Conservation (phyloP, 2,797 vertebrate species). For the Dicrostonyx torquatus region DNA sequence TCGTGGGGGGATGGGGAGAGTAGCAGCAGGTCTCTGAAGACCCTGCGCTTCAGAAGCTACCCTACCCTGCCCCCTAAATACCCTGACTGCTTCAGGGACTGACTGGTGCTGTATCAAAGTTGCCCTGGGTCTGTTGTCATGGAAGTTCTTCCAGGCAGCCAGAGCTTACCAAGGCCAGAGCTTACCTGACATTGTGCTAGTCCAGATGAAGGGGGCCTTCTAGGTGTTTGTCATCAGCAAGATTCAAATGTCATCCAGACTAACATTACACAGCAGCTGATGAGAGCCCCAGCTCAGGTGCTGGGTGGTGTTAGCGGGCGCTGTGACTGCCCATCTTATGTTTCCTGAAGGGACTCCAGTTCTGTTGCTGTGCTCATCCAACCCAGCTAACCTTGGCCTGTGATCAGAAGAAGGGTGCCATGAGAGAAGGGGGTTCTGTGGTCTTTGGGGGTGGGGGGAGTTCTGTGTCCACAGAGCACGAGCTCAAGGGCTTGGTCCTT, state of each 20-base stretch:
- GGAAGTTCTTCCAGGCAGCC: constrained; percentile 3
- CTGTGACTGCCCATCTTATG: neutral
- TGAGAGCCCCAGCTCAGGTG: neutral
- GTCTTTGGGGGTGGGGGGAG: neutral
- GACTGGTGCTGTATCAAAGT: neutral
- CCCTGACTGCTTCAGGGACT: neutral
- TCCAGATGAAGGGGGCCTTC: constrained; percentile 6
- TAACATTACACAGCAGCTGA: neutral
- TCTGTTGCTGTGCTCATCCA: neutral
- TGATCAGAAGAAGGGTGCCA: neutral
- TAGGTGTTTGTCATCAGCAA: neutral
- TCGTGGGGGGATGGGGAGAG: neutral
- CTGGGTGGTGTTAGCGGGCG: neutral
- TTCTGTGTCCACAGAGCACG: neutral
- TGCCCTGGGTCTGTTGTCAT: constrained; percentile 46
- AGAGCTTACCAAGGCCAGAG: neutral
- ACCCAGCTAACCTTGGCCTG: neutral
- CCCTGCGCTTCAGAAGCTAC: neutral
- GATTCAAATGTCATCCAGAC: neutral
- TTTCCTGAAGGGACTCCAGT: neutral
- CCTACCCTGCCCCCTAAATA: neutral
- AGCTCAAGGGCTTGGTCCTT: neutral
- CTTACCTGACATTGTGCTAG: neutral
- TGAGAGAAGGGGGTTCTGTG: neutral
- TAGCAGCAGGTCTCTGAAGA: neutral